A percentile compares a stretch with the other conserved stretches of the same genome.
These are phyloP conservation scores for Hydroisotoma schaefferi DNA, from an alignment of 2,888 invertebrate species.

Conservation along the genomic window DNA sequence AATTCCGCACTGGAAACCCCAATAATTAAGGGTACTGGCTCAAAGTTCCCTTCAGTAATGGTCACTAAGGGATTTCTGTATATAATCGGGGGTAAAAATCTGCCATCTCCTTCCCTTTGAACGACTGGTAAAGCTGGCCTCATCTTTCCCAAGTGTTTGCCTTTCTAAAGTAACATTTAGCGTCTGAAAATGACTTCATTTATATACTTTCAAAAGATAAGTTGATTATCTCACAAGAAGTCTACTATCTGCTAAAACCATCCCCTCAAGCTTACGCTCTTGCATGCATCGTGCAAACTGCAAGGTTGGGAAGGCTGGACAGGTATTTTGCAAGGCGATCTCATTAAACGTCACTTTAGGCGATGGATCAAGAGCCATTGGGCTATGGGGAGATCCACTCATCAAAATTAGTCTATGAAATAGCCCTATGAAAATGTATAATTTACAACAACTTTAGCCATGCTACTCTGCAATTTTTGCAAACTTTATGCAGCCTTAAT, in stretches of 20 bases:
- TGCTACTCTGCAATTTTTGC: neutral
- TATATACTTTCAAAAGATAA: neutral
- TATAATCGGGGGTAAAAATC: constrained; percentile 43
- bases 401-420: constrained; percentile 44
- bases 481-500: too few relatives aligned
- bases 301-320: constrained; percentile 39
- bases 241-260: constrained; percentile 32
- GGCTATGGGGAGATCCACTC: constrained; percentile 38
- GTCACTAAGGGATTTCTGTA: constrained; percentile 22
- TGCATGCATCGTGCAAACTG: constrained; percentile 44
- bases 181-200: neutral
- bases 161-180: constrained; percentile 20
- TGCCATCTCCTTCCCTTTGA: constrained; percentile 35
- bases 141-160: constrained; percentile 32
- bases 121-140: constrained; percentile 36
- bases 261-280: constrained; percentile 16
- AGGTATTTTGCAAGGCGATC: constrained; percentile 38
- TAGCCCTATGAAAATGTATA: constrained; percentile 22
- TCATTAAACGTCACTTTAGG: constrained; percentile 42
- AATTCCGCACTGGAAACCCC: constrained; percentile 40
- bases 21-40: constrained; percentile 39
- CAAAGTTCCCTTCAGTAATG: constrained; percentile 32
- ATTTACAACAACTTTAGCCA: neutral
- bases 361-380: constrained; percentile 31
- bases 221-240: constrained; percentile 20